These are phyloP conservation scores for Coleophora flavipennella DNA, from an alignment of 2,888 invertebrate species.

Conservation along the genomic window DNA sequence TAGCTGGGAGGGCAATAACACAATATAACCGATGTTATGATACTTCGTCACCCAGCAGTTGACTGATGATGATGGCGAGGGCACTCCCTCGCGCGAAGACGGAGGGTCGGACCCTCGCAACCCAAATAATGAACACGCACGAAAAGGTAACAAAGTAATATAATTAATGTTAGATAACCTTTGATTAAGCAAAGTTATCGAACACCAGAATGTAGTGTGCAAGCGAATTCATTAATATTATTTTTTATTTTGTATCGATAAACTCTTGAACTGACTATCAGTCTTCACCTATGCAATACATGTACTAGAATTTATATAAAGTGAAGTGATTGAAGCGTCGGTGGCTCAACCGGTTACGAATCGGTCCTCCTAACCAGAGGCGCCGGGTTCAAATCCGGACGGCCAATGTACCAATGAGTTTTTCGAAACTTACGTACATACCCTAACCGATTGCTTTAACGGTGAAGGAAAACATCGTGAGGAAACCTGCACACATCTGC, in stretches of 20 bases:
- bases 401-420: too few species aligned
- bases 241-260: constrained; percentile 22
- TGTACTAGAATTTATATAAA: too few species aligned
- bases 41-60: constrained; percentile 33
- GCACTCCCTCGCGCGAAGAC: constrained; percentile 41
- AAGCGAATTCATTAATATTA: constrained; percentile 8
- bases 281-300: constrained; percentile 10
- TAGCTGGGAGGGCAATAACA: constrained; percentile 23
- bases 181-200: constrained; percentile 9
- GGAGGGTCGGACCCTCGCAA: constrained; percentile 48
- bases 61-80: constrained; percentile 47
- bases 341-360: too few species aligned
- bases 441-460: too few species aligned
- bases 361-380: too few species aligned
- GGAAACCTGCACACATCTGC: too few species aligned
- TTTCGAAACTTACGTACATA: too few species aligned
- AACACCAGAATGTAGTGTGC: background rate
- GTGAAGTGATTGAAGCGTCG: too few species aligned
- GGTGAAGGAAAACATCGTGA: too few species aligned
- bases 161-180: constrained; percentile 16
- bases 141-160: constrained; percentile 23
- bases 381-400: too few species aligned
- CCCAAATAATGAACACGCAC: constrained; percentile 28
- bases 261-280: constrained; percentile 43
- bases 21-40: constrained; percentile 42